phyloP scores from a whole-genome alignment of 2,797 vertebrate species.

The Eulemur coronatus region DNA sequence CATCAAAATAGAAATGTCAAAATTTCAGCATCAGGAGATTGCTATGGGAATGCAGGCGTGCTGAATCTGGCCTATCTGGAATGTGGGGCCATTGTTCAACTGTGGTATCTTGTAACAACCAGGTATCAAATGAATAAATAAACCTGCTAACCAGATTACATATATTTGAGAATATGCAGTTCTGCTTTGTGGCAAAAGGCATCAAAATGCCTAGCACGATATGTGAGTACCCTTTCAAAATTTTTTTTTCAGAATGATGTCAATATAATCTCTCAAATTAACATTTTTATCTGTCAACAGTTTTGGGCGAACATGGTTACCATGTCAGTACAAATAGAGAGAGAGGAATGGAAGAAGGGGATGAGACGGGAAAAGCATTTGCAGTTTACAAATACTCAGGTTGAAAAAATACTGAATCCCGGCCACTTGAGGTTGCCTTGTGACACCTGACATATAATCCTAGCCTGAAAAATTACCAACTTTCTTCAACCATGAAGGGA shows the following conservation, averaged over 20 bases:
- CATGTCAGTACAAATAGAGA: not conserved
- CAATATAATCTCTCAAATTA: conserved; percentile 16
- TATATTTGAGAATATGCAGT: not conserved
- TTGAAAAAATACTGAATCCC: not conserved
- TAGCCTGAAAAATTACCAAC: not conserved
- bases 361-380: not conserved
- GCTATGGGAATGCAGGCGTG: not conserved
- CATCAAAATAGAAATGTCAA: not conserved
- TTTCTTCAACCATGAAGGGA: not conserved
- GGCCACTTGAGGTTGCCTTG: not conserved
- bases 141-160: not conserved
- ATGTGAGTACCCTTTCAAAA: not conserved
- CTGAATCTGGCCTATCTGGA: not conserved
- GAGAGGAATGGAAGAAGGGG: not conserved
- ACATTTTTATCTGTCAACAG: not conserved
- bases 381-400: not conserved
- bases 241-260: not conserved
- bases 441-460: not conserved
- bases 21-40: not conserved
- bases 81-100: not conserved
- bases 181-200: not conserved
- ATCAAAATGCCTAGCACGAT: not conserved
- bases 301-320: not conserved
- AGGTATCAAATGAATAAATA: not conserved
- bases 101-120: not conserved